These are phyloP conservation scores for Pristionchus mayeri DNA, from an alignment of 2,888 invertebrate genomes.

Conservation along the genomic window DNA sequence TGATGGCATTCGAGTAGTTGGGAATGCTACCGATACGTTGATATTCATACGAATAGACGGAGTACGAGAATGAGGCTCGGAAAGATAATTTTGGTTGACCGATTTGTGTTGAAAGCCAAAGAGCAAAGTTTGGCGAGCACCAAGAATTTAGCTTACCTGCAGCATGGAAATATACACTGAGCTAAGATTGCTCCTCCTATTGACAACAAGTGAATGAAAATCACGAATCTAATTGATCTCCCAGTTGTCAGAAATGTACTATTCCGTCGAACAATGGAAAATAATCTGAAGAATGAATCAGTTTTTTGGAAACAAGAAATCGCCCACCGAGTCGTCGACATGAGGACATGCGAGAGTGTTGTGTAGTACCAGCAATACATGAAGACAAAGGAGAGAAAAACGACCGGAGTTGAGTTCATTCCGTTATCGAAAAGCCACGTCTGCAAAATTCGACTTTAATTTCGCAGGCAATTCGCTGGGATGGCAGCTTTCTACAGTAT, in stretches of 20 bases:
- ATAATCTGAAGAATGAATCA: constrained; percentile 40
- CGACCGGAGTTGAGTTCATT: constrained; percentile 11
- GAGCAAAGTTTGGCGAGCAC: too few relatives aligned
- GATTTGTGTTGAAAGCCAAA: too few relatives aligned
- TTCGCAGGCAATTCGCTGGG: too few relatives aligned
- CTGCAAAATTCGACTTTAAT: not conserved
- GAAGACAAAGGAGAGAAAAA: constrained; percentile 56
- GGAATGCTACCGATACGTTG: constrained; percentile 48
- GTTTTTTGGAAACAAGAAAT: too few relatives aligned
- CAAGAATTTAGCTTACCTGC: too few relatives aligned
- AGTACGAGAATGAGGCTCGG: too few relatives aligned
- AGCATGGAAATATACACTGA: constrained; percentile 58
- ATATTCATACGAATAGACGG: constrained; percentile 56
- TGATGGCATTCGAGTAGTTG: constrained; percentile 61
- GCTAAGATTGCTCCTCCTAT: constrained; percentile 54
- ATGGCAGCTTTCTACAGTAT: too few relatives aligned
- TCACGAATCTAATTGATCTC: constrained; percentile 50
- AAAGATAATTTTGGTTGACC: not conserved
- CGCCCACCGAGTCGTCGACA: constrained; percentile 52
- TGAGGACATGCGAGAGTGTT: constrained; percentile 59
- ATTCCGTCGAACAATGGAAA: constrained; percentile 55
- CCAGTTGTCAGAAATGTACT: constrained; percentile 53
- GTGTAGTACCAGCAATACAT: constrained; percentile 61
- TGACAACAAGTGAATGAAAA: constrained; percentile 52
- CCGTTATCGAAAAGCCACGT: constrained; percentile 52